Evolutionary conservation across 2,797 vertebrate species (phyloP), one percentile per base, ranked within the genome.

Genomic region (Smutsia temminckii): DNA sequence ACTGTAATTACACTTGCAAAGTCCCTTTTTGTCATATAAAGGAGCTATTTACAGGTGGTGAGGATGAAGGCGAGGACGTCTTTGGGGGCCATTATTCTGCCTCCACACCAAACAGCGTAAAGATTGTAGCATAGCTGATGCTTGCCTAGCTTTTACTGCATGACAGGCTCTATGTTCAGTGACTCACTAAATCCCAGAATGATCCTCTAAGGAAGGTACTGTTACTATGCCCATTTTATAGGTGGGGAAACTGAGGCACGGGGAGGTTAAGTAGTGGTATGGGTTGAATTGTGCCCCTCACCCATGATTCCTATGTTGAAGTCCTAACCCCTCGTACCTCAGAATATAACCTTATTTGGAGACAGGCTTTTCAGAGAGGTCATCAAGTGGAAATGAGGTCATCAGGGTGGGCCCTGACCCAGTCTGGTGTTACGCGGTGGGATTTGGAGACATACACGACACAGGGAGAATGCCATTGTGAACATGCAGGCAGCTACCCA

Each of bases 401-500:
- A 0, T 61, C 13, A 75, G 10, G 40, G 21, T 34, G 34, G 42
- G 49, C 14, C 49, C 37, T 77, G 32, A 64, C 71, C 20, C 42
- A 61, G 2, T n/a, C 21, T 10, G 18, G 11, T 25, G 49, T 69
- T 79, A 23, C 27, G 21, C 49, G 63, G 40, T 1, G 42, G 83
- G 23, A n/a, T 68, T 23, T 61, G 63, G 59, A 37, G 74, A n/a
- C 11, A 23, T 12, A 37, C 3, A 17, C 16, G 13, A 6, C 3
- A 1, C 5, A 5, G 16, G 83, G 42, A 71, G 10, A 25, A 6
- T 0, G 17, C 14, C 34, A 2, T 10, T 0, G 10, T 27, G 55
- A 42, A 34, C 0, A 0, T 12, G n/a, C 64, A 27, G 74, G 18
- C 0, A 1, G 25, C 51, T 63, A 3, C 37, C 8, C 68, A 0